phyloP scores from a whole-genome alignment of 2,888 invertebrate species.

The Pandemis corylana region DNA sequence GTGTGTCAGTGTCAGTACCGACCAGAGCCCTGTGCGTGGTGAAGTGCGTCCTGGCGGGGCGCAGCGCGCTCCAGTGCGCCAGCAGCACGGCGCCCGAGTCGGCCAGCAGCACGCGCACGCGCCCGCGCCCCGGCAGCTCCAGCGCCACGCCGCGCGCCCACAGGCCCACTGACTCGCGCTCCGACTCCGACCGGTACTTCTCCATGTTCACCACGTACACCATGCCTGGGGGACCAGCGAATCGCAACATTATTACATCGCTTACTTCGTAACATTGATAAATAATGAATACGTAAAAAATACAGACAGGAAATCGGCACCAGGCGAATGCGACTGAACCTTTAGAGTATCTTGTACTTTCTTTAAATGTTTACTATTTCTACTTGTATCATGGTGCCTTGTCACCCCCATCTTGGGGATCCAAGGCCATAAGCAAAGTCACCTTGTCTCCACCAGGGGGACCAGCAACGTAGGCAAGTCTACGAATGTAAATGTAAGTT shows the following conservation, averaged over 20 bases:
- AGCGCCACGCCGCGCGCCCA: slow-evolving; percentile 87
- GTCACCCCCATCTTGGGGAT: too few species aligned
- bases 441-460: too few species aligned
- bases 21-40: slow-evolving; percentile 83
- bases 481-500: too few species aligned
- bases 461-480: too few species aligned
- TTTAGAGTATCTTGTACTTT: too few species aligned
- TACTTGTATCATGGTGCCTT: too few species aligned
- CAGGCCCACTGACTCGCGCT: slow-evolving; percentile 68
- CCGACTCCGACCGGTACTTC: slow-evolving; percentile 55
- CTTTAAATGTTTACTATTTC: too few species aligned
- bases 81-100: slow-evolving; percentile 85
- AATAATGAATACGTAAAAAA: too few species aligned
- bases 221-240: slow-evolving; percentile 57
- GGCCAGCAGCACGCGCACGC: slow-evolving; percentile 85
- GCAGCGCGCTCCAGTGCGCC: slow-evolving; percentile 79
- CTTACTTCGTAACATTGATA: too few species aligned
- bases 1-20: slow-evolving; percentile 63
- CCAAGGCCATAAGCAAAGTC: too few species aligned
- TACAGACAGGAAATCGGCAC: too few species aligned
- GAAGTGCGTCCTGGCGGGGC: slow-evolving; percentile 74
- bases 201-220: slow-evolving; percentile 64
- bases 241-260: background rate
- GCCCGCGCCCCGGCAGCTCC: slow-evolving; percentile 68
- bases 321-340: too few species aligned